phyloP scores from a whole-genome alignment of 2,113 vertebrate species.

The Chinchilla lanigera region DNA sequence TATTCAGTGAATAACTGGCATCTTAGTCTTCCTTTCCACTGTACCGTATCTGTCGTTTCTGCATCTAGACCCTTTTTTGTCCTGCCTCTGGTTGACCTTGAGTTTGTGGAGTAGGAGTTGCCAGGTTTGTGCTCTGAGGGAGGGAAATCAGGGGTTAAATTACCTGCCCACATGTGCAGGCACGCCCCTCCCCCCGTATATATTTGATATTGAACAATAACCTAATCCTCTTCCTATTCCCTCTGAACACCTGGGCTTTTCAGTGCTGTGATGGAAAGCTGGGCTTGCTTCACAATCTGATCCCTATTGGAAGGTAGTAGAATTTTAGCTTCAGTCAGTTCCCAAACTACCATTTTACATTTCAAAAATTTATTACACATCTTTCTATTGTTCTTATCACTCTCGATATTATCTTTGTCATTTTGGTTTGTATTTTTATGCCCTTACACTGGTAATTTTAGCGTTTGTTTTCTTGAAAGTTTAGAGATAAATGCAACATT shows the following conservation, averaged over 20 bases:
- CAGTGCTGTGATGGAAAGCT: background rate
- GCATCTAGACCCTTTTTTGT: background rate
- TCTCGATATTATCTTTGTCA: background rate
- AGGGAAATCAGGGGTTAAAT: background rate
- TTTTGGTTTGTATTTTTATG: background rate
- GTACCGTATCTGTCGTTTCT: background rate
- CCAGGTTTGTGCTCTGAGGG: background rate
- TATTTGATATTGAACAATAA: background rate
- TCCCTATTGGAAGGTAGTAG: background rate
- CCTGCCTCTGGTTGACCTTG: background rate
- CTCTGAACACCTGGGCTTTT: background rate
- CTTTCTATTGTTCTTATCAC: background rate
- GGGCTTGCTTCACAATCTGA: background rate
- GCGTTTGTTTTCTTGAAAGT: background rate
- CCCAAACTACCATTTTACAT: background rate
- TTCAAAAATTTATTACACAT: background rate
- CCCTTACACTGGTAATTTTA: background rate
- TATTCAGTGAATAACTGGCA: background rate
- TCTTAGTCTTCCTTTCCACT: background rate
- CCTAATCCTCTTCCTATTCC: background rate
- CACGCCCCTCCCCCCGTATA: background rate
- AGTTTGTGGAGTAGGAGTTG: background rate
- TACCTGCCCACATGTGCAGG: background rate
- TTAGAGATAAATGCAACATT: background rate
- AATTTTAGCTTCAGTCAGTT: background rate